Evolutionary conservation across 2,888 invertebrate genomes (phyloP).

Genomic region (Melanchra persicariae): DNA sequence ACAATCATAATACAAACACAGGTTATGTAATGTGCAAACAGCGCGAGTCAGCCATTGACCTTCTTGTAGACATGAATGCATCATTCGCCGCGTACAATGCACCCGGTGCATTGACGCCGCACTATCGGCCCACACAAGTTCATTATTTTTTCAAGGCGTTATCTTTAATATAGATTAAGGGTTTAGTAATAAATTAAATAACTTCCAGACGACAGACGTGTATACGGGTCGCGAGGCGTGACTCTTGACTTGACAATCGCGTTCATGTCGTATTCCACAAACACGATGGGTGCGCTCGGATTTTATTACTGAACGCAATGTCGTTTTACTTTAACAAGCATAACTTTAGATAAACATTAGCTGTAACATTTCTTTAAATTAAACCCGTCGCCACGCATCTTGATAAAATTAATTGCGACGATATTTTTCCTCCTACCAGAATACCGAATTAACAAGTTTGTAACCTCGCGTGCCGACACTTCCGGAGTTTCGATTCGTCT

Average conservation of each 20-base stretch:
- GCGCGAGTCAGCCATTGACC: slow-evolving; percentile 84
- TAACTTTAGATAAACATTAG: slow-evolving; percentile 40
- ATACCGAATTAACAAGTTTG: slow-evolving; percentile 61
- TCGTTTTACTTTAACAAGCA: slow-evolving; percentile 30
- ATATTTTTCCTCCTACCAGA: slow-evolving; percentile 56
- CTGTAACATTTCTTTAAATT: slow-evolving; percentile 33
- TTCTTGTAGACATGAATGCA: slow-evolving; percentile 86
- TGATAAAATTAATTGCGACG: slow-evolving; percentile 51
- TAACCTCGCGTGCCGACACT: slow-evolving; percentile 64
- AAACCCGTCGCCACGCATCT: slow-evolving; percentile 43
- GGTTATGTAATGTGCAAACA: slow-evolving; percentile 85
- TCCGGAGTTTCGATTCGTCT: slow-evolving; percentile 56
- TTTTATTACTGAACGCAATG: slow-evolving; percentile 59
- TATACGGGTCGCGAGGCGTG: slow-evolving; percentile 52
- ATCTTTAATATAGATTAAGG: slow-evolving; percentile 79
- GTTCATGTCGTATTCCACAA: slow-evolving; percentile 51
- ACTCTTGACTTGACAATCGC: slow-evolving; percentile 61
- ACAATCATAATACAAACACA: slow-evolving; percentile 80
- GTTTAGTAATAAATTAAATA: slow-evolving; percentile 64
- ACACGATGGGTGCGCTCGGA: slow-evolving; percentile 41
- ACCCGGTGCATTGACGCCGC: slow-evolving; percentile 81
- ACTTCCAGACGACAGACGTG: slow-evolving; percentile 62
- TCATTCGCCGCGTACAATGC: slow-evolving; percentile 85
- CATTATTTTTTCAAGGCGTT: slow-evolving; percentile 79
- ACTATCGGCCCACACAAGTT: slow-evolving; percentile 86